Evolutionary conservation across 2,888 invertebrate species (phyloP), one percentile per base, ranked within the genome.

Genomic region (Stomorhina lunata): DNA sequence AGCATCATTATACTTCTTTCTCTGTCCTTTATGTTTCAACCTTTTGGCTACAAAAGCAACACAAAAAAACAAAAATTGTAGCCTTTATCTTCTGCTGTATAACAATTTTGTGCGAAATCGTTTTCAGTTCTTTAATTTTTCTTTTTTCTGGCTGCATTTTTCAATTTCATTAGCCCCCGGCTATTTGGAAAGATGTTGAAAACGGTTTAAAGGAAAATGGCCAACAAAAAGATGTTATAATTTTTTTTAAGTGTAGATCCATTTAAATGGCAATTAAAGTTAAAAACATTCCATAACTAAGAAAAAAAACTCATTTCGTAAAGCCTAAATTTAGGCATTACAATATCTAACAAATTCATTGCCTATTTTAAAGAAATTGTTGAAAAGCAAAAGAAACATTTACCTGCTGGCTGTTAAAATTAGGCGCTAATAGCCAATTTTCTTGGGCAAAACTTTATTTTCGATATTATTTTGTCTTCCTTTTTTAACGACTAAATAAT

Each of bases 241-340:
- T 82, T 79, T 66, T 75, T 82, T 82, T 75, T 82, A 76, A 75
- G 59, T 76, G 75, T 43, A 59, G 53, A n/a, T 53, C 78, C 66
- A 76, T 79, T 82, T 82, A 82, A 79, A 79, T 71, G 75, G 82
- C 82, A 82, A 82, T 82, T 82, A 79, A 79, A 79, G 69, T 76
- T 76, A 53, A 53, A 61, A 73, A 66, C 45, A 66, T 22, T 3
- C 1, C 17, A 40, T 20, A 53, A n/a, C 22, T 12, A 20, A 4
- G n/a, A 12, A 50, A 63, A 50, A 45, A 71, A 53, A 65, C 20
- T 48, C 65, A 22, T 34, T 50, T 79, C 66, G 65, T 66, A 27
- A 71, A 65, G 73, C 78, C 63, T 45, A 63, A 40, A 65, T 76
- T 71, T 71, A 71, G 78, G 81, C 59, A 17, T 17, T 43, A 50